Evolutionary conservation across 2,113 vertebrate species (phyloP).

Genomic region (Scalopus aquaticus): DNA sequence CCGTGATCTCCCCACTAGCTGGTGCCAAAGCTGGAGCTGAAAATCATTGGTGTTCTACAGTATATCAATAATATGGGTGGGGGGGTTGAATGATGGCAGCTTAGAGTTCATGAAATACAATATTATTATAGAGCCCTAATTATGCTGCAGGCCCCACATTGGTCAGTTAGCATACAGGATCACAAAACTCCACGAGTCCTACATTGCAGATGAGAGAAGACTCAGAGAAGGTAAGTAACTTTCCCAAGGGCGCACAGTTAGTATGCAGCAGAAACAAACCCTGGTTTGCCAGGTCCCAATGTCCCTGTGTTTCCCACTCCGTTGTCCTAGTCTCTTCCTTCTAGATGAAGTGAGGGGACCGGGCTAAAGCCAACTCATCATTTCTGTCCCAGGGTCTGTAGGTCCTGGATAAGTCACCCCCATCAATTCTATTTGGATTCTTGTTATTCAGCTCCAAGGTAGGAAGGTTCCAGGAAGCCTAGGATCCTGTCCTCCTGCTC

Average conservation of each 20-base stretch:
- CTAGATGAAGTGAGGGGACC: neutral
- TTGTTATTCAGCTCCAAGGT: neutral
- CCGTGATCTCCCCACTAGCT: neutral
- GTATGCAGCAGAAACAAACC: neutral
- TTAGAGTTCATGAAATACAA: neutral
- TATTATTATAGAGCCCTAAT: neutral
- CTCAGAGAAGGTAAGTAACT: neutral
- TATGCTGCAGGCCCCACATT: neutral
- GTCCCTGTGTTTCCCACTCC: neutral
- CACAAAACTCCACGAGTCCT: neutral
- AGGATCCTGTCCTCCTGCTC: neutral
- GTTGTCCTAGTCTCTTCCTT: neutral
- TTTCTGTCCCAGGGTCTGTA: neutral
- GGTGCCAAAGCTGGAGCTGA: neutral
- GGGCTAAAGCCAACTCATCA: neutral
- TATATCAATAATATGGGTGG: neutral
- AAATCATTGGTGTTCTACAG: neutral
- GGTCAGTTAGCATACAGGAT: neutral
- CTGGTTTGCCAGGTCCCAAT: neutral
- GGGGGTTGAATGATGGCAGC: neutral
- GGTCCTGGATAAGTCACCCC: neutral
- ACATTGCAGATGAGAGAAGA: neutral
- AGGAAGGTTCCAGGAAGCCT: neutral
- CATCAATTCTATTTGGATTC: neutral
- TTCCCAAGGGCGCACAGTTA: neutral